Evolutionary conservation across 2,888 invertebrate species (phyloP).

Genomic region (Didymodactylos carnosus): DNA sequence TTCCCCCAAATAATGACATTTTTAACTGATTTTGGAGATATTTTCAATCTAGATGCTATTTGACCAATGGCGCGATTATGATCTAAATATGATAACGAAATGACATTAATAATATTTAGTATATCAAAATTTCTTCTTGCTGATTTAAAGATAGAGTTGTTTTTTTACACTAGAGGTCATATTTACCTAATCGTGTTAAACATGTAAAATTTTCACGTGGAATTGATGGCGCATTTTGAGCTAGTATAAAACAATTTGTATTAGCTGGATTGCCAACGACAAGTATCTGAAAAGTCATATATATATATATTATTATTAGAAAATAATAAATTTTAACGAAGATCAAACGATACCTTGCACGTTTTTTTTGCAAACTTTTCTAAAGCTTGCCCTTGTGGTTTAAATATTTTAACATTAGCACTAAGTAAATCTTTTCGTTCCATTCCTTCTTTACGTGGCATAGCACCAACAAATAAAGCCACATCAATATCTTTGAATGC

Average conservation of each 20-base stretch:
- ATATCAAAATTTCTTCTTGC: no score
- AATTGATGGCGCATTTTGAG: conserved; percentile 76
- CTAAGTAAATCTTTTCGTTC: conserved; percentile 88
- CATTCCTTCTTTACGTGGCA: conserved; percentile 95
- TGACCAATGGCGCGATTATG: conserved; percentile 88
- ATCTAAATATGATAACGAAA: no score
- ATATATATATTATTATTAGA: neutral
- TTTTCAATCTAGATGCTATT: conserved; percentile 33
- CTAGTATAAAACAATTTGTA: conserved; percentile 85
- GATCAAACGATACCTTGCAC: conserved; percentile 56
- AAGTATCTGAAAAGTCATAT: conserved; percentile 37
- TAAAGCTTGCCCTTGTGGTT: conserved; percentile 78
- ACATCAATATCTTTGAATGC: conserved; percentile 91
- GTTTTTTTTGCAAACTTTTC: conserved; percentile 71
- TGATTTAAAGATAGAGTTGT: no score
- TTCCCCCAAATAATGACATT: conserved; percentile 98
- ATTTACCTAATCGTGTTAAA: conserved; percentile 89
- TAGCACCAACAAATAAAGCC: conserved; percentile 86
- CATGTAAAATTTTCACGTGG: conserved; percentile 87
- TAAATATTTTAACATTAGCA: conserved; percentile 94
- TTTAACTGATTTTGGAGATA: conserved; percentile 50
- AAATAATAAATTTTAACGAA: no score
- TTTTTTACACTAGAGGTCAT: no score
- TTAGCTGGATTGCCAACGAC: conserved; percentile 99
- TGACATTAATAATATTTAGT: no score